phyloP scores from a whole-genome alignment of 2,888 invertebrate species.

The Agriopis aurantiaria region DNA sequence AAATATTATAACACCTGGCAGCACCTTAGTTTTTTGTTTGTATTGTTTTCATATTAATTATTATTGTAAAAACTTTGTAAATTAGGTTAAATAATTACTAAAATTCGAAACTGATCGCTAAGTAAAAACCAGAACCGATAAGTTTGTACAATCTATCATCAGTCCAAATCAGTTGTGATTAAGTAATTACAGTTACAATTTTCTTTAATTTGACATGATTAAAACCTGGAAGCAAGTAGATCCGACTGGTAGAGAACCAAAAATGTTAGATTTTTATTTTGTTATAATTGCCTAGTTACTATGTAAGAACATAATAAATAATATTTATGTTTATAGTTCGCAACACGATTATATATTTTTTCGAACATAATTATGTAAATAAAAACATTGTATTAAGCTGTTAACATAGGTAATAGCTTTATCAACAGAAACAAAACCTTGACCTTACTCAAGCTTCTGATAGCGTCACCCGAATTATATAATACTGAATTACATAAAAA shows the following conservation, averaged over 20 bases:
- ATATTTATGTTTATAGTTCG: too few relatives aligned
- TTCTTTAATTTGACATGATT: constrained; percentile 2
- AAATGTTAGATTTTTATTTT: background rate
- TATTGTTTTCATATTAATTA: too few relatives aligned
- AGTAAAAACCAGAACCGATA: too few relatives aligned
- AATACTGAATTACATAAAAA: constrained; percentile 14
- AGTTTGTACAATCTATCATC: background rate
- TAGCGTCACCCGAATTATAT: constrained; percentile 12
- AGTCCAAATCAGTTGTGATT: background rate
- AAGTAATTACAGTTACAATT: background rate
- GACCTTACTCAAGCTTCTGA: constrained; percentile 17
- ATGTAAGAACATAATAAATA: too few relatives aligned
- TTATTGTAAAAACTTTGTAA: too few relatives aligned
- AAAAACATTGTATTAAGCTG: background rate
- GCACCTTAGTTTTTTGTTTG: too few relatives aligned
- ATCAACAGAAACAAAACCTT: constrained; percentile 2
- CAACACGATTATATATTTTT: too few relatives aligned
- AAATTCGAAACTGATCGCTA: too few relatives aligned
- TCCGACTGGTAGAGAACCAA: background rate
- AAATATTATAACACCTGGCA: too few relatives aligned
- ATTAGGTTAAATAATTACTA: too few relatives aligned
- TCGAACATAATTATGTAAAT: background rate
- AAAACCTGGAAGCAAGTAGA: background rate
- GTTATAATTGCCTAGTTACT: background rate
- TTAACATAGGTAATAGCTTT: background rate